Conservation (phyloP, 2,113 vertebrate species). For the Mus spicilegus region DNA sequence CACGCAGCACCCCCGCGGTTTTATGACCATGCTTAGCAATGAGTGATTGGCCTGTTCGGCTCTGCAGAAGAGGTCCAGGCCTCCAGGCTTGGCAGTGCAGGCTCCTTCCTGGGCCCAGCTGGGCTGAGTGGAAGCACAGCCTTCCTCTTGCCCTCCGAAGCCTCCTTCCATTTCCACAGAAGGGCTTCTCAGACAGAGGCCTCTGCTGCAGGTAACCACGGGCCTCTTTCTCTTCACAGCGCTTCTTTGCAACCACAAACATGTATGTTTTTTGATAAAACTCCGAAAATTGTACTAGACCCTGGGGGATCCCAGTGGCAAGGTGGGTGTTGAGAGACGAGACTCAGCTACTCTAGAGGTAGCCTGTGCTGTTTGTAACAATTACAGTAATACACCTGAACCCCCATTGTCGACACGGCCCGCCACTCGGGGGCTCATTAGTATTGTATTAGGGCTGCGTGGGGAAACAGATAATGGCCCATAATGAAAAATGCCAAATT, state of each 20-base stretch:
- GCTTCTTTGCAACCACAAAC: conserved; percentile 88
- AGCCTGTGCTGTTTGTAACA: conserved; percentile 92
- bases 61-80: neutral
- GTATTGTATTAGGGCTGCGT: conserved; percentile 94
- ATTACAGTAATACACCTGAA: conserved; percentile 94
- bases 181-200: conserved; percentile 71
- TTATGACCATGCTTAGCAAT: conserved; percentile 56
- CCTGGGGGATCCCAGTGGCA: conserved; percentile 87
- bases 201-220: conserved; percentile 40
- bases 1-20: neutral
- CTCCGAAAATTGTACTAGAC: conserved; percentile 89
- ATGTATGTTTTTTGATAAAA: conserved; percentile 92
- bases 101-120: neutral
- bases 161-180: conserved; percentile 52
- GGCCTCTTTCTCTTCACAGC: conserved; percentile 88
- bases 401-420: conserved; percentile 90
- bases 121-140: neutral
- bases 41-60: conserved; percentile 30
- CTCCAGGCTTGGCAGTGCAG: neutral
- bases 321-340: conserved; percentile 86
- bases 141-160: conserved; percentile 57
- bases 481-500: conserved; percentile 99
- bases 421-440: conserved; percentile 98
- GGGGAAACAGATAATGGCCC: conserved; percentile 96
- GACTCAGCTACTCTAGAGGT: conserved; percentile 86